Conservation (phyloP, 1,140 invertebrate genomes). For the Ridgeia piscesae region DNA sequence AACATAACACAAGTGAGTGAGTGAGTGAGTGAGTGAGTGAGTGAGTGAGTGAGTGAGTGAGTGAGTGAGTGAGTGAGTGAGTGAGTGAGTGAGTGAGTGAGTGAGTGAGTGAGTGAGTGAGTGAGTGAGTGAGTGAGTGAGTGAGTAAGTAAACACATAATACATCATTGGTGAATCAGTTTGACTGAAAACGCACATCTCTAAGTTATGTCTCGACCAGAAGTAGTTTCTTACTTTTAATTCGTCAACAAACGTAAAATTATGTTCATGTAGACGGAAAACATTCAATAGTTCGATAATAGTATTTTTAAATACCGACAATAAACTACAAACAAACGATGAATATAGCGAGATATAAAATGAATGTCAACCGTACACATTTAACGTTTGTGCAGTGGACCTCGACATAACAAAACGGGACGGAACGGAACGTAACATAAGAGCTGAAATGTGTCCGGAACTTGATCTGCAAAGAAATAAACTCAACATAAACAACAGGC, state of each 20-base stretch:
- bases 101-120: too few species aligned
- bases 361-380: neutral
- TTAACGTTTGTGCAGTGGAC: neutral
- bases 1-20: too few species aligned
- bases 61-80: too few species aligned
- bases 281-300: neutral
- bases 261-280: too few species aligned
- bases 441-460: neutral
- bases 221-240: too few species aligned
- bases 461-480: neutral
- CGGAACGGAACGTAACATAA: too few species aligned
- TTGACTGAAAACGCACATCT: neutral
- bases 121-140: too few species aligned
- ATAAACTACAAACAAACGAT: neutral
- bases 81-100: too few species aligned
- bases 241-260: too few species aligned
- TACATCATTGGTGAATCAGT: neutral
- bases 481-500: neutral
- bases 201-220: neutral
- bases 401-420: neutral
- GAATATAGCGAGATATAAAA: neutral
- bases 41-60: too few species aligned
- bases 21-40: too few species aligned
- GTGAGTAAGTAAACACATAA: neutral
- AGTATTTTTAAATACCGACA: neutral